Conservation (phyloP, 2,113 vertebrate species). For the Nycticorax nycticorax region DNA sequence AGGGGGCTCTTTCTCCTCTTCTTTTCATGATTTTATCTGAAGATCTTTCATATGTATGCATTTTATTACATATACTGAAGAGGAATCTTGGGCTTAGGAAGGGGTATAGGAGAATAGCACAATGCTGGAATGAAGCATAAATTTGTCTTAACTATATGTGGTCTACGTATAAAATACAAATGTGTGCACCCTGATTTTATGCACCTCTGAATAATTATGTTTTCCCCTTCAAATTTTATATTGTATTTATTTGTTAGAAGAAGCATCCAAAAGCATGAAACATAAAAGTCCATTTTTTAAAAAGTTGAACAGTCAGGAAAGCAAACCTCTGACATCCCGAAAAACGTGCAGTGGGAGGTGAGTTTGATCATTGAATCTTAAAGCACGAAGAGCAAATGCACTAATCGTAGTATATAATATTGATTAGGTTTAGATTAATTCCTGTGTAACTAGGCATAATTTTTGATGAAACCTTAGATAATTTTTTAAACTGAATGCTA, state of each 20-base stretch:
- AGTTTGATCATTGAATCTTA: accelerated
- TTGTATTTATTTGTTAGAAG: slow-evolving; percentile 23
- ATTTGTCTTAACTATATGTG: slow-evolving; percentile 24
- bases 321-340: not conserved
- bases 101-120: not conserved
- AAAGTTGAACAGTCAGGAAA: not conserved
- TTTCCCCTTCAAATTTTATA: not conserved
- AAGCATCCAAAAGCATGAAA: not conserved
- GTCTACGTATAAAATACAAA: slow-evolving; percentile 14
- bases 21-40: not conserved
- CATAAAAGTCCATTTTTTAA: not conserved
- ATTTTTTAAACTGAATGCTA: not conserved
- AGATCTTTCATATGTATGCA: not conserved
- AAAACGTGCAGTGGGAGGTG: accelerated
- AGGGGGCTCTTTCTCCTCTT: not conserved
- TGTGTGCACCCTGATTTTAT: not conserved
- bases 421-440: not conserved
- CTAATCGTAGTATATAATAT: accelerated
- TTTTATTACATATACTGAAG: not conserved
- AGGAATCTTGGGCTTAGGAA: not conserved
- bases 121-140: not conserved
- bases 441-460: not conserved
- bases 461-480: not conserved
- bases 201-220: slow-evolving; percentile 36
- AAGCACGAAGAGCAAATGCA: not conserved